Conservation (phyloP, 2,113 vertebrate species). For the Anarhynchus alexandrinus region DNA sequence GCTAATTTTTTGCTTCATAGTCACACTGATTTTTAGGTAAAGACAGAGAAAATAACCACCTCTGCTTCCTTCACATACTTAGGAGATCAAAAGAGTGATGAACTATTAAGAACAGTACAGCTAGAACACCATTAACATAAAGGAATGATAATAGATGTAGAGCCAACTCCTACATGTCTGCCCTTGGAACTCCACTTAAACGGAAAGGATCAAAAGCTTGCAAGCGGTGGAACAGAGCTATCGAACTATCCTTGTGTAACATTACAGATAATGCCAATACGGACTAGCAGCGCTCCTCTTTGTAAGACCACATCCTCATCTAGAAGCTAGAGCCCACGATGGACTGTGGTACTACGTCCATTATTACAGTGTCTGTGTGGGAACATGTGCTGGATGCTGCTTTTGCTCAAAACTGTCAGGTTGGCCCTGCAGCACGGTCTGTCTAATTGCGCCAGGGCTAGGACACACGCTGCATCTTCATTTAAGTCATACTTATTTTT, state of each 20-base stretch:
- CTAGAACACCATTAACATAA: background rate
- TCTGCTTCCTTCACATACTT: background rate
- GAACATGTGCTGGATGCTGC: background rate
- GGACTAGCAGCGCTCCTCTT: background rate
- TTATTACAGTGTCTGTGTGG: background rate
- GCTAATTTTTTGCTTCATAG: background rate
- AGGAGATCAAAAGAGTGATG: background rate
- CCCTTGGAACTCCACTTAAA: background rate
- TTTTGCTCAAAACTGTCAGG: background rate
- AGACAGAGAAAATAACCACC: background rate
- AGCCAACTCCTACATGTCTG: background rate
- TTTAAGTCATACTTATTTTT: background rate
- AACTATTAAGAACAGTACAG: background rate
- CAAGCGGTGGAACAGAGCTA: background rate
- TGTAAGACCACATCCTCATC: background rate
- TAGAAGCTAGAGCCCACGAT: background rate
- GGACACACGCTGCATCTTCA: background rate
- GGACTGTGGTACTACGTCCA: background rate
- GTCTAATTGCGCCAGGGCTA: background rate
- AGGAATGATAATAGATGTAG: background rate
- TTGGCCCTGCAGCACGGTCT: background rate
- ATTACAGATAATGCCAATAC: background rate
- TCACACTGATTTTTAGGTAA: background rate
- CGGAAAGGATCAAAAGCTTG: background rate
- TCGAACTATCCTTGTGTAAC: background rate